Percentiles rank a stretch among this genome's conserved stretches.
These are phyloP conservation scores for Hippocampus comes DNA, from an alignment of 2,113 vertebrate genomes.

Conservation along the genomic window DNA sequence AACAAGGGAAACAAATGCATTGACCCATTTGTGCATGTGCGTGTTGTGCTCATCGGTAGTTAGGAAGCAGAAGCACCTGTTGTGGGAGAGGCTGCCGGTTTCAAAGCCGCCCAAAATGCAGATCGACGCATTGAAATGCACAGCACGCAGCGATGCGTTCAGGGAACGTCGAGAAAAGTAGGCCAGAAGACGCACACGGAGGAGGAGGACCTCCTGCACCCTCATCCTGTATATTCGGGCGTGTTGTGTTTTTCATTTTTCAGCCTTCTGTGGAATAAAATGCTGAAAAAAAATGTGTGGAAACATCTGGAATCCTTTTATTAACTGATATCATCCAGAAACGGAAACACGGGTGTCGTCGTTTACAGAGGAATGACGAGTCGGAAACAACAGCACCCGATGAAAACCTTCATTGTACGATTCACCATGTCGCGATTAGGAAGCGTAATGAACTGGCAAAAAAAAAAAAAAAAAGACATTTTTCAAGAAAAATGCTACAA, in stretches of 20 bases:
- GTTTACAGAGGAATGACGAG: neutral
- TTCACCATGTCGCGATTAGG: neutral
- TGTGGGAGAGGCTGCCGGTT: slow-evolving; percentile 15
- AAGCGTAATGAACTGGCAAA: neutral
- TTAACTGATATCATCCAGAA: neutral
- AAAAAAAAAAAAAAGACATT: neutral
- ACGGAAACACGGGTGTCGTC: neutral
- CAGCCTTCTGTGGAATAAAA: neutral
- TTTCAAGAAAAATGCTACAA: neutral
- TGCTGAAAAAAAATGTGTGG: neutral
- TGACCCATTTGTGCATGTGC: neutral
- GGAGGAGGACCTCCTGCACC: neutral
- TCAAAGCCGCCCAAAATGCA: slow-evolving; percentile 52
- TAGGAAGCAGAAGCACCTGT: slow-evolving; percentile 11
- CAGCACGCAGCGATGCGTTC: slow-evolving; percentile 42
- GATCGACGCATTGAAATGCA: slow-evolving; percentile 57
- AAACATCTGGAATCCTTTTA: neutral
- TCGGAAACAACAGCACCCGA: neutral
- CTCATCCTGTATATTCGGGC: neutral
- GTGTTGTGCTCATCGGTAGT: slow-evolving; percentile 25
- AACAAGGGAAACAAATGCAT: neutral
- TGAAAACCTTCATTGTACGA: neutral
- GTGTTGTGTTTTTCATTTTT: neutral
- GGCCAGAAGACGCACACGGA: slow-evolving; percentile 31
- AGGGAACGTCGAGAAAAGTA: slow-evolving; percentile 36